phyloP scores from a whole-genome alignment of 1,140 invertebrate genomes.

The Bursaphelenchus mucronatus region DNA sequence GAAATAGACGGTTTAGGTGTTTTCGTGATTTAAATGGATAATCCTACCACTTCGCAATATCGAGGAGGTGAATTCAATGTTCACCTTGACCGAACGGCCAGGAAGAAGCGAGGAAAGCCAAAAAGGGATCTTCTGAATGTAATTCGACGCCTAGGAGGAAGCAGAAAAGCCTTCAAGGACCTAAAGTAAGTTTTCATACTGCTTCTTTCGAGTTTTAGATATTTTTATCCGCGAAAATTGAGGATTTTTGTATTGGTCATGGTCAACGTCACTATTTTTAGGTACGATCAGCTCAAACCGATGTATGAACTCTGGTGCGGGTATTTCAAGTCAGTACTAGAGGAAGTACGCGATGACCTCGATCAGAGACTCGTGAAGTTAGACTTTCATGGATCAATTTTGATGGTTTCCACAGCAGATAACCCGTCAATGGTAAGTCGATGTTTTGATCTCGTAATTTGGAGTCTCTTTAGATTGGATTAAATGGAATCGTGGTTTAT shows the following conservation, averaged over 20 bases:
- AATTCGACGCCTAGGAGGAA: constrained; percentile 12
- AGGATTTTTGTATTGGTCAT: constrained; percentile 3
- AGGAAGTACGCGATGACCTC: constrained; percentile 11
- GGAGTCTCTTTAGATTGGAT: constrained; percentile 31
- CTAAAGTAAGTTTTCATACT: constrained; percentile 22
- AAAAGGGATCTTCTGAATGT: constrained; percentile 24
- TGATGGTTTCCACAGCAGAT: constrained; percentile 29
- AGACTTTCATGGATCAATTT: constrained; percentile 38
- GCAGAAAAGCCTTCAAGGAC: constrained; percentile 23
- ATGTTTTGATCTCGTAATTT: constrained; percentile 13
- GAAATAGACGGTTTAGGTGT: too few species aligned
- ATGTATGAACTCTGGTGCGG: constrained; percentile 30
- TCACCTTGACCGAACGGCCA: constrained; percentile 23
- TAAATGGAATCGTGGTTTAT: constrained; percentile 45
- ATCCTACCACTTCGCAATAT: too few species aligned
- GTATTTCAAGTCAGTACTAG: constrained; percentile 16
- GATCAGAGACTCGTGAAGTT: constrained; percentile 31
- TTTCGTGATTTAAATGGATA: too few species aligned
- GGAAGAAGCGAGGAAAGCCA: constrained; percentile 22
- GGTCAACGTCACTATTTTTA: constrained; percentile 1
- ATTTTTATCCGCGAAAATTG: not conserved
- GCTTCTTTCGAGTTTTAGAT: not conserved
- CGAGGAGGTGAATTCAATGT: not conserved
- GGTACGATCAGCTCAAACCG: constrained; percentile 31
- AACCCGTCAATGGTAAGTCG: constrained; percentile 32